A percentile compares a stretch with the other conserved stretches of the same genome.
Evolutionary conservation across 2,113 vertebrate species (phyloP).

Genomic region (Colinus virginianus): DNA sequence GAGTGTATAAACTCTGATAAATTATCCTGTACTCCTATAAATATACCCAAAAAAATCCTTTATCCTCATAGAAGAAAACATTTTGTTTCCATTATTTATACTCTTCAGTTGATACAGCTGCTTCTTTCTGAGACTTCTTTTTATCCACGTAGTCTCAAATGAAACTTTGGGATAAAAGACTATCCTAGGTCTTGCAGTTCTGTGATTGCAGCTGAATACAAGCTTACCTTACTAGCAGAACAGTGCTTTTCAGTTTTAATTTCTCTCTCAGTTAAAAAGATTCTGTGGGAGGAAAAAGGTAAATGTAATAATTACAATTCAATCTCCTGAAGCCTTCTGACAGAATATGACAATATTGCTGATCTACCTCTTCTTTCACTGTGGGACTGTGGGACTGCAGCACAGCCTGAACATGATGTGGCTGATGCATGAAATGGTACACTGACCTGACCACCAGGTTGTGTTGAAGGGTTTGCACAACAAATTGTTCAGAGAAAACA

Average conservation of each 20-base stretch:
- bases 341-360: background rate
- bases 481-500: background rate
- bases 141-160: background rate
- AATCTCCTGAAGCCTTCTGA: background rate
- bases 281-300: background rate
- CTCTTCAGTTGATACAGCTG: constrained; percentile 37
- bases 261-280: background rate
- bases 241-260: background rate
- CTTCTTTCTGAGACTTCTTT: background rate
- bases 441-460: background rate
- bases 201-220: background rate
- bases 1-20: background rate
- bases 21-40: background rate
- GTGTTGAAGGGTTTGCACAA: background rate
- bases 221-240: background rate
- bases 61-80: background rate
- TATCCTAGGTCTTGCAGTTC: background rate
- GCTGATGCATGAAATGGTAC: background rate
- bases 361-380: background rate
- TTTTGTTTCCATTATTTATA: background rate
- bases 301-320: fast-evolving
- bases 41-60: constrained; percentile 25
- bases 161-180: background rate
- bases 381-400: background rate
- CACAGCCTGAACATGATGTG: background rate